Conservation (phyloP, 2,888 invertebrate genomes). For the Clunio marinus region DNA sequence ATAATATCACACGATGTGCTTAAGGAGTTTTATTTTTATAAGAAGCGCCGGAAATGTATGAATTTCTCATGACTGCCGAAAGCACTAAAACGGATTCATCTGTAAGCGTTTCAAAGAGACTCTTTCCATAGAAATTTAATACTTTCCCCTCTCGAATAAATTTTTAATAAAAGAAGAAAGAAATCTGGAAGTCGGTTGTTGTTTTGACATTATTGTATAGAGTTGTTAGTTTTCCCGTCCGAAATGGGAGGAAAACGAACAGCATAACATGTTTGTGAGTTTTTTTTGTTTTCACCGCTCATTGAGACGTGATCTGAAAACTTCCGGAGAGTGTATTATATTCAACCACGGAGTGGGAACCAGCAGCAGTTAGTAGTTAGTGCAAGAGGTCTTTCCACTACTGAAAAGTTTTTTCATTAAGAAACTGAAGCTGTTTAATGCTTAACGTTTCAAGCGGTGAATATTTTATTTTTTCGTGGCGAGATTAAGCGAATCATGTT, state of each 20-base stretch:
- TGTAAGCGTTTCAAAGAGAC: not conserved
- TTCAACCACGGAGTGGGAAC: not conserved
- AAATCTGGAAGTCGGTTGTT: too few relatives aligned
- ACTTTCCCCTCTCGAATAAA: too few relatives aligned
- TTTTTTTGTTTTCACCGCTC: not conserved
- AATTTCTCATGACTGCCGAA: not conserved
- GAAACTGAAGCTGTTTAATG: not conserved
- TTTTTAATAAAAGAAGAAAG: too few relatives aligned
- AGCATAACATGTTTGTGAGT: not conserved
- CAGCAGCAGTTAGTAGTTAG: not conserved
- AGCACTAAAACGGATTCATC: conserved; percentile 1
- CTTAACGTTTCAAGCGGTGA: not conserved
- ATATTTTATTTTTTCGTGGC: conserved; percentile 1
- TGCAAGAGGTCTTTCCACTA: not conserved
- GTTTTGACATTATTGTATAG: not conserved
- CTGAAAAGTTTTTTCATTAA: conserved; percentile 14
- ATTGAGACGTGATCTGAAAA: conserved; percentile 8
- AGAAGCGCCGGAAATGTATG: too few relatives aligned
- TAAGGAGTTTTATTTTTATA: too few relatives aligned
- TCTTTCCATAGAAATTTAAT: too few relatives aligned
- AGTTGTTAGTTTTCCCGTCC: not conserved
- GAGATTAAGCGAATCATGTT: not conserved
- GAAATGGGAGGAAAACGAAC: not conserved
- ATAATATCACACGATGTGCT: conserved; percentile 10
- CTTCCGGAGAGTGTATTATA: not conserved